Base-by-base conservation (phyloP, 2,888 invertebrate genomes). In the Ditula angustiorana region DNA sequence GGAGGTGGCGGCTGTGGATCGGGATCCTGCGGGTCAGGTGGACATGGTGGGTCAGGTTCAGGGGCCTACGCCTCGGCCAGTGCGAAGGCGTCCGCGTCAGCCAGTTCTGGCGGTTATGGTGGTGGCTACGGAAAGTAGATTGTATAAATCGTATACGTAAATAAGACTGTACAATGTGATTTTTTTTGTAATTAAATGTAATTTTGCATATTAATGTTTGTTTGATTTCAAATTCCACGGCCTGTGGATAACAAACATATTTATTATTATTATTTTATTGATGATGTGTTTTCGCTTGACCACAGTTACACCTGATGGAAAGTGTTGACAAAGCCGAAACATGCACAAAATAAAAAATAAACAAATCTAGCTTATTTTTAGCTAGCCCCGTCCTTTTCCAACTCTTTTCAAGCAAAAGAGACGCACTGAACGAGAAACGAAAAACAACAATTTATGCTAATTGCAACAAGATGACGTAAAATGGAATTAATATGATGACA, bases 61-160 rank as follows among this genome's bases (percentile, higher is more conserved):
- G 82, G 73, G 37, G 80, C 50, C 7, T 44, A 46, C 21, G 57
- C 83, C 0, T 81, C 84, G 0, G 84, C 87, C n/a, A 86, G 77
- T 35, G 89, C 88, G 1, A 76, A 80, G 3, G 87, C 85, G 1
- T 80, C 85, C 8, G 85, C 85, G 0, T 78, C 80, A 2, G 81
- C 87, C 1, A 81, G 82, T 33, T 78, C 85, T 0, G 75, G 85
- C 26, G 79, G 86, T 68, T 86, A 90, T 72, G 85, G 86, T 5
- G 58, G 60, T 26, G 67, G 67, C 13, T 69, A 69, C 47, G 69
- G 69, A 52, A 68, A 67, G 57, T 65, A 61, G 11, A 19, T 24
- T n/a, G 16, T 16, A 19, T 24, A n/a, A 37, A 55, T 35, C 5
- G 2, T 24, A 30, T 8, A 16, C 59, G 5, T 53, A 52, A 63